These are phyloP conservation scores for Pangasius krempfi DNA, from an alignment of 2,797 vertebrate species.

Conservation along the genomic window DNA sequence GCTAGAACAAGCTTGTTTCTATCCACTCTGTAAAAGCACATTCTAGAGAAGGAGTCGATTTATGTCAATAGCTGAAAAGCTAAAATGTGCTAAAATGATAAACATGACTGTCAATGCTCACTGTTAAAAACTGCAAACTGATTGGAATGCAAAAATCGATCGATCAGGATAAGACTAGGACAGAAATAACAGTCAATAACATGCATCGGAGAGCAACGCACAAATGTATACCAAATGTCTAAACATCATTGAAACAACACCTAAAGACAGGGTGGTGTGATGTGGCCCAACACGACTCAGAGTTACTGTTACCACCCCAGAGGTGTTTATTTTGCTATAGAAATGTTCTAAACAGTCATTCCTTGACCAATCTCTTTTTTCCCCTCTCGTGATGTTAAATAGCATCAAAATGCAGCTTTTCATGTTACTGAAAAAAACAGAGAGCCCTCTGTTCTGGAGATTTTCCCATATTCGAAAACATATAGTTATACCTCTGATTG, in stretches of 20 bases:
- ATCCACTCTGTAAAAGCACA: not conserved
- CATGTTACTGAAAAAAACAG: not conserved
- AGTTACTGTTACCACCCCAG: not conserved
- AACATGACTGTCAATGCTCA: not conserved
- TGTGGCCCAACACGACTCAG: not conserved
- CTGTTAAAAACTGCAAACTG: slow-evolving; percentile 14
- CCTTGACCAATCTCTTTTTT: not conserved
- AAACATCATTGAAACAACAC: not conserved
- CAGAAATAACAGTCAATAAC: slow-evolving; percentile 5
- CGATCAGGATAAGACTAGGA: not conserved
- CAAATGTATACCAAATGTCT: no score
- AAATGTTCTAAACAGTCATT: not conserved
- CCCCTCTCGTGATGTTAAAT: not conserved
- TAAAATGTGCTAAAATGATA: not conserved
- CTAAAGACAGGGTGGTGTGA: not conserved
- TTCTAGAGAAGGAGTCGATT: not conserved
- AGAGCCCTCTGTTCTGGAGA: not conserved
- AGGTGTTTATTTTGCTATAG: no score
- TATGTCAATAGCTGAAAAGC: not conserved
- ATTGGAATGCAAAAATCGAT: not conserved
- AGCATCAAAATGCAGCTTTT: not conserved
- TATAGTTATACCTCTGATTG: not conserved
- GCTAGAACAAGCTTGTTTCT: not conserved
- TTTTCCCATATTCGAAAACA: not conserved
- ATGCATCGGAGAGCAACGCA: not conserved